Percentiles rank a stretch among this genome's conserved stretches.
Evolutionary conservation across 2,113 vertebrate genomes (phyloP).

Genomic region (Chunga burmeisteri): DNA sequence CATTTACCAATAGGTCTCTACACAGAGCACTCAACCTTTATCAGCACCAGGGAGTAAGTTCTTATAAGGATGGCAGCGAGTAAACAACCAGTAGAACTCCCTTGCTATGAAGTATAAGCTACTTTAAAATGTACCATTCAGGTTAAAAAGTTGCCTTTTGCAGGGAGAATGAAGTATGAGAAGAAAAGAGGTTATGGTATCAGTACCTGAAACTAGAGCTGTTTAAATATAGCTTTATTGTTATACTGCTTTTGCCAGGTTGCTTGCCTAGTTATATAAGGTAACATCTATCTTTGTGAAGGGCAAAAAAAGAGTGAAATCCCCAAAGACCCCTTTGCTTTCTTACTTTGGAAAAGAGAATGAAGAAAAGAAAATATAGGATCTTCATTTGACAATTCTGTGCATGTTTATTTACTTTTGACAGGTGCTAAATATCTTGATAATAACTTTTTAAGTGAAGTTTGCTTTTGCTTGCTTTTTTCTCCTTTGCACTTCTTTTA

Average conservation of each 20-base stretch:
- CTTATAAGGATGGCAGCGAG: neutral
- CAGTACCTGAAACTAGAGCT: neutral
- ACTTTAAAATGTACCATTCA: neutral
- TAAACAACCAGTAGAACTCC: neutral
- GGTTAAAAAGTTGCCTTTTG: neutral
- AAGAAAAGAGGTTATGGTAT: neutral
- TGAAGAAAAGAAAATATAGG: neutral
- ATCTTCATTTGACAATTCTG: neutral
- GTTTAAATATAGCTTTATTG: slow-evolving; percentile 47
- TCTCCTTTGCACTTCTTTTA: neutral
- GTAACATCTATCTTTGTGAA: slow-evolving; percentile 23
- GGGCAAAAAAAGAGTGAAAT: neutral
- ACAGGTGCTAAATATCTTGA: neutral
- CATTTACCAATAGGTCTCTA: neutral
- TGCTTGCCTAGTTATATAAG: neutral
- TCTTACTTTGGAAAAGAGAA: neutral
- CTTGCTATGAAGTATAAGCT: neutral
- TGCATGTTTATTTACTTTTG: neutral
- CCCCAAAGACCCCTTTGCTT: neutral
- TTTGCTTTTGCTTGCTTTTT: neutral
- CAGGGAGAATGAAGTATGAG: neutral
- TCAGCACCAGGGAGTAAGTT: neutral
- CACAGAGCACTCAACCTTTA: neutral
- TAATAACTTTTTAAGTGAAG: neutral
- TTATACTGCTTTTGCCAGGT: neutral